These are phyloP conservation scores for Podargus strigoides DNA, from an alignment of 2,797 vertebrate species.

Conservation along the genomic window DNA sequence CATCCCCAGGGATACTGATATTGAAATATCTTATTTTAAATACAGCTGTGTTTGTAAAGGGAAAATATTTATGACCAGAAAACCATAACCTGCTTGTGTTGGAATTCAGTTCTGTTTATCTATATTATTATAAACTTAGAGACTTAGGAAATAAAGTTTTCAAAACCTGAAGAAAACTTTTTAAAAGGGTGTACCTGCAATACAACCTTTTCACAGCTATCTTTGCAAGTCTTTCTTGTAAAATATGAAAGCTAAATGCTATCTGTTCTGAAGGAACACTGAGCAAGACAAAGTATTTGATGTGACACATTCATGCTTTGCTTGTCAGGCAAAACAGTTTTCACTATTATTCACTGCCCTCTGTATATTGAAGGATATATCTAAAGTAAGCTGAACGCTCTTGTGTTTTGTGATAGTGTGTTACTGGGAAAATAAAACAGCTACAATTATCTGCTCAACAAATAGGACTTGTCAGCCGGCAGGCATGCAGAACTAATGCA, in stretches of 20 bases:
- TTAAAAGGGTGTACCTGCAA: background rate
- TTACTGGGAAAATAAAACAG: constrained; percentile 52
- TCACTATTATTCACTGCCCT: constrained; percentile 59
- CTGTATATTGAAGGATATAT: constrained; percentile 42
- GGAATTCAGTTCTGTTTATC: too few species aligned
- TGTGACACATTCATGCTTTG: constrained; percentile 57
- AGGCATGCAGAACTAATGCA: constrained; percentile 54
- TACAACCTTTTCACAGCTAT: background rate
- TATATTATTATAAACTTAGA: background rate
- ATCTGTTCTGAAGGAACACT: constrained; percentile 8
- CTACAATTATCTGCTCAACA: constrained; percentile 63
- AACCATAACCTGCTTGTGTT: background rate
- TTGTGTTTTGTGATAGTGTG: constrained; percentile 47
- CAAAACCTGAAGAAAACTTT: background rate
- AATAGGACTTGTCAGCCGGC: constrained; percentile 59
- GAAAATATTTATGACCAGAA: background rate
- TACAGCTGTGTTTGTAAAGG: background rate
- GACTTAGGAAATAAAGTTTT: background rate
- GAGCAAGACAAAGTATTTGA: constrained; percentile 45
- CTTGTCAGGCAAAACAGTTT: constrained; percentile 55
- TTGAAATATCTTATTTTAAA: background rate
- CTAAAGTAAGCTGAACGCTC: constrained; percentile 14
- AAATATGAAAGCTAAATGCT: constrained; percentile 26
- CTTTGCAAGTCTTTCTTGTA: background rate
- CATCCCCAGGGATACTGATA: background rate